These are phyloP conservation scores for Macropus fuliginosus DNA, from an alignment of 2,797 vertebrate species.

Conservation along the genomic window DNA sequence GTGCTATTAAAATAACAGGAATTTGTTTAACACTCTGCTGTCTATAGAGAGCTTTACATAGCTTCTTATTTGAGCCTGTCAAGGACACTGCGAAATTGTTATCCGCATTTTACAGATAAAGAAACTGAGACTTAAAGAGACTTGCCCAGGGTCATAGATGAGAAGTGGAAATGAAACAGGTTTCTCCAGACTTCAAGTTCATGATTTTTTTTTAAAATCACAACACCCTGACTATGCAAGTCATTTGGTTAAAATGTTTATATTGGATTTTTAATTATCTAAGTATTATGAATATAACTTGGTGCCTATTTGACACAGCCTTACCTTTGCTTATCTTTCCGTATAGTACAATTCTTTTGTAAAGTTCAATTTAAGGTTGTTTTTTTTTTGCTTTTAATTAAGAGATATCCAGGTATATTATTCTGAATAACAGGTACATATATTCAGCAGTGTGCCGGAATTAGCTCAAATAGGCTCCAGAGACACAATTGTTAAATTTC, in stretches of 20 bases:
- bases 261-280: not conserved
- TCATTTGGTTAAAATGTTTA: not conserved
- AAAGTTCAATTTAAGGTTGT: no score
- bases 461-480: not conserved
- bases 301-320: not conserved
- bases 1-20: not conserved
- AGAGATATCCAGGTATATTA: not conserved
- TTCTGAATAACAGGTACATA: not conserved
- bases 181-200: not conserved
- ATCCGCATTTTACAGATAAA: not conserved
- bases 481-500: not conserved
- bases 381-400: not conserved
- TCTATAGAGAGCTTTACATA: not conserved
- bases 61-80: not conserved
- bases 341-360: not conserved
- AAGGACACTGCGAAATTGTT: not conserved
- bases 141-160: not conserved
- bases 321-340: not conserved
- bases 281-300: not conserved
- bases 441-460: not conserved
- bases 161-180: not conserved
- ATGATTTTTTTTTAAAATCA: not conserved
- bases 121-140: not conserved
- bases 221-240: not conserved
- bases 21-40: not conserved